Percentiles rank a stretch among this genome's conserved stretches.
phyloP scores from a whole-genome alignment of 53 echinoderm and acorn worm genomes.

The Luidia sarsii region DNA sequence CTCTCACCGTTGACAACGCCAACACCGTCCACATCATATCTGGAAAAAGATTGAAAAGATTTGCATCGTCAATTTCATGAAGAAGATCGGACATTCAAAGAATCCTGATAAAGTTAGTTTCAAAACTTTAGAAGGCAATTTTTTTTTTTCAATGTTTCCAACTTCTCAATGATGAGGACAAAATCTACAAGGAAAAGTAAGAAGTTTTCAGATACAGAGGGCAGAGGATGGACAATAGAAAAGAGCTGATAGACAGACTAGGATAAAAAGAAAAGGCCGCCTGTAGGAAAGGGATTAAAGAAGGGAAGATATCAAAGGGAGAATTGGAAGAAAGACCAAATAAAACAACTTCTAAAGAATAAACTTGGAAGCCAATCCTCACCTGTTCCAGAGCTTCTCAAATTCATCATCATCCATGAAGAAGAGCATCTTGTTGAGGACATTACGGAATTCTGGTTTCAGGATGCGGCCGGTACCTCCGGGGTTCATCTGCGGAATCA shows the following conservation, averaged over 20 bases:
- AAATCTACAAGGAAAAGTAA: neutral
- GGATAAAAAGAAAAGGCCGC: no score
- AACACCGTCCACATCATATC: constrained; percentile 84
- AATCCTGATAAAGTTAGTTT: neutral
- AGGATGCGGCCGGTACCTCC: constrained; percentile 95
- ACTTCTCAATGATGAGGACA: neutral
- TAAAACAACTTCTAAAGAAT: no score
- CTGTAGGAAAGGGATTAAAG: no score
- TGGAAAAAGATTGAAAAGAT: constrained; percentile 10
- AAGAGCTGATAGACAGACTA: no score
- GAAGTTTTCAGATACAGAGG: no score
- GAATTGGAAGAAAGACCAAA: no score
- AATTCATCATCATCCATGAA: constrained; percentile 98
- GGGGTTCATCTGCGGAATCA: constrained; percentile 98
- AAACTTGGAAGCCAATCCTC: no score
- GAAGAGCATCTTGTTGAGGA: constrained; percentile 92
- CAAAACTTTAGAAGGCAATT: neutral
- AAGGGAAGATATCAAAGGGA: no score
- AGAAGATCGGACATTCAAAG: no score
- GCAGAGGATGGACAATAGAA: no score
- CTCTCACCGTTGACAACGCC: constrained; percentile 88
- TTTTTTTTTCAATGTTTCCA: neutral
- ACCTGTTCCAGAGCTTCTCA: constrained; percentile 96
- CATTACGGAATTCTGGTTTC: constrained; percentile 96
- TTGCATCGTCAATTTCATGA: no score